A percentile compares a stretch with the other conserved stretches of the same genome.
phyloP scores from a whole-genome alignment of 2,113 vertebrate genomes.

The Ceyx cyanopectus region DNA sequence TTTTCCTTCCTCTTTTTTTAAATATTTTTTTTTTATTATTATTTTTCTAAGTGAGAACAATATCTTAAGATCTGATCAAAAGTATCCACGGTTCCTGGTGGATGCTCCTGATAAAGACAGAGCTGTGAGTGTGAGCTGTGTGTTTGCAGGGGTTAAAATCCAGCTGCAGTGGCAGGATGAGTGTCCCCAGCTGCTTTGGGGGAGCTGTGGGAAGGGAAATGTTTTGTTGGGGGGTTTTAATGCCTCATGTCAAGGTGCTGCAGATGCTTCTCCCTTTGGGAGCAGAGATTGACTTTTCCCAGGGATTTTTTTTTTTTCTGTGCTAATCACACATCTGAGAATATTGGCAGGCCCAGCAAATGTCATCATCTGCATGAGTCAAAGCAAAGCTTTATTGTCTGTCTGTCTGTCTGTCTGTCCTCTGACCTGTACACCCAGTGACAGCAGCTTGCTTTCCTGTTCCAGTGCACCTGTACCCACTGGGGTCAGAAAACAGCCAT shows the following conservation, averaged over 20 bases:
- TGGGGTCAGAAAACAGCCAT: not conserved
- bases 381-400: not conserved
- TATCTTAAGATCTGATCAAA: constrained; percentile 58
- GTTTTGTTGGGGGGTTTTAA: not conserved
- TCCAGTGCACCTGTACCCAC: not conserved
- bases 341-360: not conserved
- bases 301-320: not conserved
- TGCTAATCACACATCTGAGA: not conserved
- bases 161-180: not conserved
- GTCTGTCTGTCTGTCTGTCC: no score
- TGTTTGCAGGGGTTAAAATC: not conserved
- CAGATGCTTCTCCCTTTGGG: not conserved
- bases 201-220: not conserved
- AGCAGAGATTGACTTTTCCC: not conserved
- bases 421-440: not conserved
- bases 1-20: constrained; percentile 78
- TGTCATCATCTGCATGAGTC: not conserved
- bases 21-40: not conserved
- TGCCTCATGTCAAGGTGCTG: not conserved
- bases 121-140: not conserved
- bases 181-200: not conserved
- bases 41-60: constrained; percentile 34
- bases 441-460: not conserved
- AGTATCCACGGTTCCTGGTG: not conserved
- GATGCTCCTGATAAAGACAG: not conserved